Conservation (phyloP, 2,113 vertebrate genomes). For the Laterallus jamaicensis region DNA sequence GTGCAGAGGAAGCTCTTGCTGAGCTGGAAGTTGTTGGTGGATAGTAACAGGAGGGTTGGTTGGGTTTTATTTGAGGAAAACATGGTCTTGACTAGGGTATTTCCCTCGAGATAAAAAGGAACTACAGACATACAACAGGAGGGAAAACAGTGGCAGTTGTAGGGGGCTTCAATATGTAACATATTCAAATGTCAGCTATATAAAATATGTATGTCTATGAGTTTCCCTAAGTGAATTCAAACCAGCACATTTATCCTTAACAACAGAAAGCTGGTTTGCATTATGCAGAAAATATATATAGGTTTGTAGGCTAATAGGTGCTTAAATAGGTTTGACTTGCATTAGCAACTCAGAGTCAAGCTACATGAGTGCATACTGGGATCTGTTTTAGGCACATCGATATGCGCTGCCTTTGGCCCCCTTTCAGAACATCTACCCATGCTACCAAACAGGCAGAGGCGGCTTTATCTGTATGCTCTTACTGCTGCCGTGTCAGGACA, state of each 20-base stretch:
- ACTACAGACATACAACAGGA: not conserved
- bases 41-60: not conserved
- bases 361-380: not conserved
- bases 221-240: not conserved
- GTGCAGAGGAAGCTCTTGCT: not conserved
- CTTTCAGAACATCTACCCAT: not conserved
- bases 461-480: not conserved
- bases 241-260: not conserved
- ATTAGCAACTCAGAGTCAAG: not conserved
- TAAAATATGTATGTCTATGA: not conserved
- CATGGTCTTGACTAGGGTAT: fast-evolving
- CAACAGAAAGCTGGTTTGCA: not conserved
- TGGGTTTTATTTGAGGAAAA: not conserved
- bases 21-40: not conserved
- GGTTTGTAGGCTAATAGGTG: not conserved
- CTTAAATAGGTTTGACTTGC: not conserved
- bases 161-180: not conserved
- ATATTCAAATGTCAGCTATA: not conserved
- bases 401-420: fast-evolving
- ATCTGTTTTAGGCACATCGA: too few relatives aligned
- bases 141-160: not conserved
- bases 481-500: fast-evolving
- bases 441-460: not conserved
- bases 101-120: not conserved
- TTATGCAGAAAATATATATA: not conserved